Base-by-base conservation (phyloP, 2,888 invertebrate genomes). In the Drosophila testacea region DNA sequence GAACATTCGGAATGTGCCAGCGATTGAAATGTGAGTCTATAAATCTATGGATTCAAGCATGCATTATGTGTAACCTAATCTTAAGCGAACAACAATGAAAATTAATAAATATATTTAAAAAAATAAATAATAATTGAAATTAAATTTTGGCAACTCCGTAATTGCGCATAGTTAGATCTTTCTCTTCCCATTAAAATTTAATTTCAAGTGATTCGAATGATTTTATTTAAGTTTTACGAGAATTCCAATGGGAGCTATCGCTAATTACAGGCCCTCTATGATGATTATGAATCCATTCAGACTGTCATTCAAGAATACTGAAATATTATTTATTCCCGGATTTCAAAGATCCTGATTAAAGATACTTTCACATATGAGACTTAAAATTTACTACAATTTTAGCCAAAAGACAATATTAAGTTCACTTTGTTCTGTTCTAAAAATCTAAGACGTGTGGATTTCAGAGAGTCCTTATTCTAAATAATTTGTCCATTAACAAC, bases 81-180 rank as follows among this genome's bases (percentile, higher is more conserved):
- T 72, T 83, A 83, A 83, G 89, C 65, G 61, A 76, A 67, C 68
- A 70, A 81, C 87, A 88, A 68, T 79, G 80, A 73, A 80, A 80
- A 88, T 59, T 66, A 81, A 81, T 80, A 68, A 82, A 84, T 71
- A 86, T 57, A 57, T 57, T 56, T 28, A 38, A 57, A 56, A 46
- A 46, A 27, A 9, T 27, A 46, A 56, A 46, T 6, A 28, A 56
- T 46, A 44, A 56, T 6, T 3, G 22, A 22, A 22, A 22, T 22
- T 22, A 4, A 27, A 13, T 13, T 9, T 56, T 4, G 6, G 32
- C 34, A 42, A 16, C 4, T 39, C 13, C 7, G n/a, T 7, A 51
- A n/a, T 28, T 51, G 28, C 4, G n/a, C 10, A 5, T 10, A 0
- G 22, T 36, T n/a, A 13, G 36, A 13, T 56, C 22, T 27, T 9